Conservation (phyloP, 2,797 vertebrate species). For the Dermochelys coriacea region DNA sequence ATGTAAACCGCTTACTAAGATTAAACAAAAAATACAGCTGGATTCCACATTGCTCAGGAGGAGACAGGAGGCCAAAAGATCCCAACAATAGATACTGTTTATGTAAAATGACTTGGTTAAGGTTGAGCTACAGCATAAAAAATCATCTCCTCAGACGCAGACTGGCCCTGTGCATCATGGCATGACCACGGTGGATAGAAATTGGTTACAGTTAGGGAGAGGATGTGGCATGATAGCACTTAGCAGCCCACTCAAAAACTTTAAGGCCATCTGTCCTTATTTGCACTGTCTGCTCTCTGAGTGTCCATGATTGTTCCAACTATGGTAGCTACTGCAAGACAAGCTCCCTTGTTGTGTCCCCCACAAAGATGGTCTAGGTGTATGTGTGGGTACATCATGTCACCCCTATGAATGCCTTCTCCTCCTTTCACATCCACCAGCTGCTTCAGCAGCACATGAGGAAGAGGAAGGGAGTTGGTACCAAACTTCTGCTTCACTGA, state of each 20-base stretch:
- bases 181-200: background rate
- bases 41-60: background rate
- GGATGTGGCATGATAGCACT: background rate
- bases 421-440: background rate
- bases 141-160: background rate
- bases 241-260: background rate
- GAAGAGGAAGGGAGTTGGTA: background rate
- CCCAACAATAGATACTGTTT: background rate
- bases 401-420: background rate
- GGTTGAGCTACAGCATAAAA: background rate
- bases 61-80: background rate
- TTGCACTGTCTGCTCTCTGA: background rate
- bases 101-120: background rate
- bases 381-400: background rate
- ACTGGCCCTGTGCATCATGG: background rate
- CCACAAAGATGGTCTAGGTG: background rate
- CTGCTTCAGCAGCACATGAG: background rate
- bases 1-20: background rate
- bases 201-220: background rate
- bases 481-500: background rate
- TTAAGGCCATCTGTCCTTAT: background rate
- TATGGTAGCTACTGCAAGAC: background rate
- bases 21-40: background rate
- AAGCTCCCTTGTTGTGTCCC: background rate
- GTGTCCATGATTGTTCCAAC: background rate